These are phyloP conservation scores for Agrochola circellaris DNA, from an alignment of 2,888 invertebrate genomes.

Conservation along the genomic window DNA sequence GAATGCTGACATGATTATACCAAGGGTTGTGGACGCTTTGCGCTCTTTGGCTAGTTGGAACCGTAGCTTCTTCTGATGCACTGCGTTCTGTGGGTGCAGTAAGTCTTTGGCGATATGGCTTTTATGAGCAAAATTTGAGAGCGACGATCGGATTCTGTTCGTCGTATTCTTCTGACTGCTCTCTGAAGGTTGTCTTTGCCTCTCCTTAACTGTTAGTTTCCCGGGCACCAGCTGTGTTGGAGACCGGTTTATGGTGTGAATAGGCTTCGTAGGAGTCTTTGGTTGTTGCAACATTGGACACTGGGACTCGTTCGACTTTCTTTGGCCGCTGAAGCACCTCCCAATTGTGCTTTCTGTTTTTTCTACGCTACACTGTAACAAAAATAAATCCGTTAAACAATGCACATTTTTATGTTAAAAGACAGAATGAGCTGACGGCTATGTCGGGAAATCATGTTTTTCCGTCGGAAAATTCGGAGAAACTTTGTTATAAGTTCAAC, in stretches of 20 bases:
- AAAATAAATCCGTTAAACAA: constrained; percentile 46
- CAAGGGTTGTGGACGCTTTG: constrained; percentile 98
- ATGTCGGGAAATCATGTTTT: not conserved
- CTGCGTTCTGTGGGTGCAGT: constrained; percentile 91
- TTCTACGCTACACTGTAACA: constrained; percentile 93
- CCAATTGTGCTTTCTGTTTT: constrained; percentile 90
- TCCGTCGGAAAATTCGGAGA: no score
- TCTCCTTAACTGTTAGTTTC: constrained; percentile 82
- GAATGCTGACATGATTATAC: constrained; percentile 98
- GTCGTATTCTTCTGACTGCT: constrained; percentile 82
- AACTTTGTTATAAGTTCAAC: not conserved
- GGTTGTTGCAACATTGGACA: constrained; percentile 92
- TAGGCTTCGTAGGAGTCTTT: constrained; percentile 88
- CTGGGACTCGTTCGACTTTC: constrained; percentile 94
- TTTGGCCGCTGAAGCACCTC: constrained; percentile 92
- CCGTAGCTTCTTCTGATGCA: constrained; percentile 95
- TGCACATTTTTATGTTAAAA: not conserved
- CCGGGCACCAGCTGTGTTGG: constrained; percentile 82
- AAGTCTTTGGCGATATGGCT: constrained; percentile 88
- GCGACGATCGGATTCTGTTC: constrained; percentile 86
- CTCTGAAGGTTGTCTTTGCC: constrained; percentile 83
- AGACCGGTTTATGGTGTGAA: constrained; percentile 87
- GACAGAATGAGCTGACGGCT: not conserved
- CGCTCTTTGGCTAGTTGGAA: constrained; percentile 97
- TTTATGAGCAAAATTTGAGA: constrained; percentile 88